Base-by-base conservation (phyloP, 2,888 invertebrate species). In the Dendrolimus houi region DNA sequence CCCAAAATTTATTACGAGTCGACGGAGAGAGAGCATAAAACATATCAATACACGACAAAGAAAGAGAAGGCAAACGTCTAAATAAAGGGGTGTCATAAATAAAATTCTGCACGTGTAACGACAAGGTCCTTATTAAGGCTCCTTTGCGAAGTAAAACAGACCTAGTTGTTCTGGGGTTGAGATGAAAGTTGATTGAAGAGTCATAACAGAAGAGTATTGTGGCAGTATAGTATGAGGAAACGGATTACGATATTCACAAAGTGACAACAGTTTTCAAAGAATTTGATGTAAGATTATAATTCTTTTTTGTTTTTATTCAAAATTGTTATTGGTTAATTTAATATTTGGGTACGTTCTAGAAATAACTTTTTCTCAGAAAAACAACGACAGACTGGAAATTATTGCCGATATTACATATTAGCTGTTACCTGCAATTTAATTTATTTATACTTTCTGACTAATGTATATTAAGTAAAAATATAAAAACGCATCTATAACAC, bases 61-160 rank as follows among this genome's bases (percentile, higher is more conserved):
- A 83, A 69, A 65, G 78, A 71, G 83, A 84, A 64, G 67, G 66
- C 68, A 72, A 64, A 75, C 65, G 69, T 73, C 77, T 80, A 83
- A 85, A 83, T 81, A 77, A 82, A 83, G 79, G 85, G 82, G 83
- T 84, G 83, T 83, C 80, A 79, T 84, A 84, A 85, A 84, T 85
- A 83, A 71, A 80, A 82, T 83, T 82, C 78, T 75, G 72, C 71
- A 71, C 75, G 78, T 75, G 77, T 72, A 76, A 74, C 79, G 78
- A 78, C 78, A 80, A 81, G 75, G 80, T 81, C 76, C 71, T 73
- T 66, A 65, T 64, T 55, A 64, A 65, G 58, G 54, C 12, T 7
- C 14, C 53, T 42, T 52, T 60, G 58, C 54, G 52, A 63, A 60
- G 64, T 59, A 71, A 67, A 72, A 59, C 52, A 58, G 58, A 62